phyloP scores from a whole-genome alignment of 2,888 invertebrate genomes.

The Chrysolina oricalcia region DNA sequence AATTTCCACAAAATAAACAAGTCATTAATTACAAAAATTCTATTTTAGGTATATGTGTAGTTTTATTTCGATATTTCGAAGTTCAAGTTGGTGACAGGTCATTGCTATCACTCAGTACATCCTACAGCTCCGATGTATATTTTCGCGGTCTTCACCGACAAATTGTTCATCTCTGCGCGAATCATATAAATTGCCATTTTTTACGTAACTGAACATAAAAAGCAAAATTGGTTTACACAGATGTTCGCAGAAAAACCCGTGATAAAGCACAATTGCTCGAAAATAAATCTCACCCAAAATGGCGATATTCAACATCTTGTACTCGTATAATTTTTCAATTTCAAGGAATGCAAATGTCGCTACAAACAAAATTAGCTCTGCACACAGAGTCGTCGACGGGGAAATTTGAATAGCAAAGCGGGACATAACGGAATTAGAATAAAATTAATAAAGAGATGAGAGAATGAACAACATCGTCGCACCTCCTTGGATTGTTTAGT shows the following conservation, averaged over 20 bases:
- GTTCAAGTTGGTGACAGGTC: too few species aligned
- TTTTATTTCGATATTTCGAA: too few species aligned
- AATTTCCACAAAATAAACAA: too few species aligned
- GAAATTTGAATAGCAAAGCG: constrained; percentile 50
- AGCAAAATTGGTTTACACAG: constrained; percentile 10
- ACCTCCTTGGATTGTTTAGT: constrained; percentile 56
- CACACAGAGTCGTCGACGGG: constrained; percentile 45
- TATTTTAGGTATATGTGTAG: too few species aligned
- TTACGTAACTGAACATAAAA: background rate
- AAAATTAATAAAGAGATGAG: constrained; percentile 61
- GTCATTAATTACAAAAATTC: too few species aligned
- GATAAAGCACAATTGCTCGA: constrained; percentile 11
- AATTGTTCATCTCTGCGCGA: background rate
- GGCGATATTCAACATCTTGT: constrained; percentile 50
- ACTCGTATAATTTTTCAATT: constrained; percentile 51
- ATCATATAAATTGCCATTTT: background rate
- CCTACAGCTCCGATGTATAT: background rate
- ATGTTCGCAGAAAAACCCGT: constrained; percentile 2
- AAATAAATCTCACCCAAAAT: constrained; percentile 41
- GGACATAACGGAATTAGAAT: constrained; percentile 58
- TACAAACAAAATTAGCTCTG: constrained; percentile 49
- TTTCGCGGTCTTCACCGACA: background rate
- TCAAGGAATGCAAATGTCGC: constrained; percentile 46
- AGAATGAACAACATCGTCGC: constrained; percentile 51
- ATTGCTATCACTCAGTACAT: too few species aligned